These are phyloP conservation scores for Pseudopodoces humilis DNA, from an alignment of 2,113 vertebrate species.

Conservation along the genomic window DNA sequence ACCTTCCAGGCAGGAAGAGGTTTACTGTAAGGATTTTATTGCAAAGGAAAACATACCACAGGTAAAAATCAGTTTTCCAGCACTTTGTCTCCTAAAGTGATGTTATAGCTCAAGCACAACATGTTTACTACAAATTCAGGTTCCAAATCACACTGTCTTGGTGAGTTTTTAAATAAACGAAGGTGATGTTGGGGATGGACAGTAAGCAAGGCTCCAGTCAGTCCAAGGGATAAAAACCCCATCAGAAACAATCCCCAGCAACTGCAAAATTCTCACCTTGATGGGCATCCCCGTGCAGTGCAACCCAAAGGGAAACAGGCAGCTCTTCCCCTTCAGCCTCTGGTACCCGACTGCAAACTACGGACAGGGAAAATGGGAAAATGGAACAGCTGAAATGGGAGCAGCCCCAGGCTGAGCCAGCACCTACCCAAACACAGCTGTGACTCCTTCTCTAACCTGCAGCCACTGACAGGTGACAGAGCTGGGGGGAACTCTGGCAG, in stretches of 20 bases:
- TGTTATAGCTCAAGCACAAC: not conserved
- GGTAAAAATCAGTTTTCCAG: not conserved
- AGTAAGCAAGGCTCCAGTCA: not conserved
- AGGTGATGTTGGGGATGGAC: not conserved
- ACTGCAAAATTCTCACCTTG: conserved; percentile 79
- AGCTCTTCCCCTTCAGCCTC: conserved; percentile 88
- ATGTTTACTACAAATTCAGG: not conserved
- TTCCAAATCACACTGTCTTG: not conserved
- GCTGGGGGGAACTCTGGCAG: not conserved
- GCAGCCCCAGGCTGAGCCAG: not conserved
- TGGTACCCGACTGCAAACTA: conserved; percentile 93
- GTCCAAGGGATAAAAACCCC: not conserved
- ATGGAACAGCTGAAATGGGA: rapidly evolving
- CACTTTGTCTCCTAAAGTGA: not conserved
- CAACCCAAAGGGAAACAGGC: conserved; percentile 94
- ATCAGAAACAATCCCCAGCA: not conserved
- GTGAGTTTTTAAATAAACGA: not conserved
- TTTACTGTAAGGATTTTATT: not conserved
- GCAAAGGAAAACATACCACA: not conserved
- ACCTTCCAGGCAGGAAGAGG: not conserved
- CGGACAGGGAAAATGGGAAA: not conserved
- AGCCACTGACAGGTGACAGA: rapidly evolving
- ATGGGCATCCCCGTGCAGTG: conserved; percentile 99
- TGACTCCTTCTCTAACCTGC: not conserved
- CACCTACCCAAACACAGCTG: not conserved